Evolutionary conservation across 2,888 invertebrate species (phyloP).

Genomic region (Andrena bicolor): DNA sequence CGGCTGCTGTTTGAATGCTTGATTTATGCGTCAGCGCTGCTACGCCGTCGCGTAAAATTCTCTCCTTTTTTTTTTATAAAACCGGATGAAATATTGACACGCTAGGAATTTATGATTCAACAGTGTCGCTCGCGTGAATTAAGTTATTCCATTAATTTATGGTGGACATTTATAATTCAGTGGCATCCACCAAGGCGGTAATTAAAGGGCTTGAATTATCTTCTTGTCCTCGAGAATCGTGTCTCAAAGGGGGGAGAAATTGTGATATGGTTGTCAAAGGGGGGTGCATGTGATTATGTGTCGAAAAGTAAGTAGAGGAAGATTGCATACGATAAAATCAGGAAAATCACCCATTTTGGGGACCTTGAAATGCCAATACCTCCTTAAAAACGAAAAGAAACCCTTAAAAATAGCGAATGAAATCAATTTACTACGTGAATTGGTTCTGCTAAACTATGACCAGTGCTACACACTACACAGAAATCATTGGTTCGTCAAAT

Average conservation of each 20-base stretch:
- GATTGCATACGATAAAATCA: too few relatives aligned
- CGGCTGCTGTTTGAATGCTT: neutral
- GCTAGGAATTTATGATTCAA: slow-evolving; percentile 5
- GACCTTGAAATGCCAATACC: too few relatives aligned
- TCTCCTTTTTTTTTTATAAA: neutral
- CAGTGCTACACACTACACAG: neutral
- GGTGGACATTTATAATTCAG: neutral
- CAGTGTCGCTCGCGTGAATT: neutral
- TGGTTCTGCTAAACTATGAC: slow-evolving; percentile 1
- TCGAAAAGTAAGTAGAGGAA: too few relatives aligned
- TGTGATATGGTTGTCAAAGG: too few relatives aligned
- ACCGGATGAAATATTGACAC: slow-evolving; percentile 1
- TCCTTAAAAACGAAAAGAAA: neutral
- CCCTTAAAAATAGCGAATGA: neutral
- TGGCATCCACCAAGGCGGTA: neutral
- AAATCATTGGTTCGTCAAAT: neutral
- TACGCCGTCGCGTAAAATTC: slow-evolving; percentile 10
- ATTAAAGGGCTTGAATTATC: too few relatives aligned
- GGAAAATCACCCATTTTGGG: too few relatives aligned
- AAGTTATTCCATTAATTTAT: slow-evolving; percentile 3
- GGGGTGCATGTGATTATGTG: too few relatives aligned
- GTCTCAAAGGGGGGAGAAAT: too few relatives aligned
- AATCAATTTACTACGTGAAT: slow-evolving; percentile 13
- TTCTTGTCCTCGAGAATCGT: too few relatives aligned
- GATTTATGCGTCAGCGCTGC: slow-evolving; percentile 12